Base-by-base conservation (phyloP, 2,888 invertebrate species). In the Tetheella fluctuosa region DNA sequence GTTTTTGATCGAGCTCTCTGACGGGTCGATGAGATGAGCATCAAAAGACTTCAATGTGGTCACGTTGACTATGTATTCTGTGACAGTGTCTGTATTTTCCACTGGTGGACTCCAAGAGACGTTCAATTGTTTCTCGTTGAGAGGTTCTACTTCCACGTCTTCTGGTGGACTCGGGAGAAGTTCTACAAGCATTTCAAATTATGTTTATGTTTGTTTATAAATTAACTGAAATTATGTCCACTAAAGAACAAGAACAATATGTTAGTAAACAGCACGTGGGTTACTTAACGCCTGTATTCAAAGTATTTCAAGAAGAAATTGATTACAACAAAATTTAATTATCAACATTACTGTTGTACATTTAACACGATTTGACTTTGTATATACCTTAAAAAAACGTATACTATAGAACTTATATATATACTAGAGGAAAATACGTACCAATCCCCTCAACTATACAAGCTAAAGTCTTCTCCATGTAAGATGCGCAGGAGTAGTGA, bases 381-480 rank as follows among this genome's bases (percentile, higher is more conserved):
- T 28, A 6, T 28, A 28, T 28, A 28, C 28, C 28, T 28, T n/a
- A n/a, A n/a, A n/a, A n/a, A n/a, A n/a, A n/a, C n/a, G n/a, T n/a
- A n/a, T n/a, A n/a, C n/a, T n/a, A n/a, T n/a, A n/a, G n/a, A n/a
- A n/a, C n/a, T n/a, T n/a, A n/a, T n/a, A n/a, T n/a, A n/a, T n/a
- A n/a, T n/a, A 25, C 6, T 25, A 25, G 12, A 34, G 13, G 1
- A 34, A 1, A 34, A 2, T 3, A 68, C 85, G 80, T 71, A 93
- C 93, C 93, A 63, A 97, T 96, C 58, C 97, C 97, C 85, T 96
- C 96, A 30, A 97, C 95, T 69, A 97, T 97, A 79, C 97, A 97
- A 60, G 97, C 96, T 42, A 97, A 83, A 0, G 97, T 97, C 74
- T 96, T 96, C 77, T 97, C 95, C 70, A 97, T 97, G 76, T 97